Base-by-base conservation (phyloP, 2,113 vertebrate genomes). In the Microtus ochrogaster region DNA sequence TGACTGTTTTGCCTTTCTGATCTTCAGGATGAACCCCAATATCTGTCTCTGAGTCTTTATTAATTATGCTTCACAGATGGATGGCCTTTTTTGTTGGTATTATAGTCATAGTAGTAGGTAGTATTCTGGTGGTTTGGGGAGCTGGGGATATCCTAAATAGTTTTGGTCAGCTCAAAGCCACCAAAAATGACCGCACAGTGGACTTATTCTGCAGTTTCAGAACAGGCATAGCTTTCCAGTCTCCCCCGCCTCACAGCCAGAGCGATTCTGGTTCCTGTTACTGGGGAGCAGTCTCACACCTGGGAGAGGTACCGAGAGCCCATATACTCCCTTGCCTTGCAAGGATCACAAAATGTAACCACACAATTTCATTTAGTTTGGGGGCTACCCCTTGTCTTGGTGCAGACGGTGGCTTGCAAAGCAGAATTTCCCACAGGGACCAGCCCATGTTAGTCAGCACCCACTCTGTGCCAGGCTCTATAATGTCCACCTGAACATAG, bases 241-340 rank as follows among this genome's bases (percentile, higher is more conserved):
- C 55, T 73, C 17, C 28, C 5, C 1, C 24, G 26, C 28, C 79
- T 63, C 47, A 22, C 17, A 39, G 65, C 36, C 44, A 39, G 61
- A 1, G 22, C 11, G 30, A 68, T 28, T 84, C 52, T 3, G 28
- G 22, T 30, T 22, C 49, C 52, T 5, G 1, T 7, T 39, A 16
- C 33, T 52, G 22, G 49, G 73, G 28, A 61, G 41, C 65, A 49
- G 17, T 14, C 41, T 39, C 26, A 22, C 7, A 2, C 68, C 12
- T 0, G 2, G 68, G 63, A 17, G 4, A 36, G 26, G 22, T 26
- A 2, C 49, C 21, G 10, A 0, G 44, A 79, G 39, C 30, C 0
- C 0, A 52, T 7, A 26, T 33, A 26, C 17, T 30, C 4, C n/a
- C 73, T 65, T 30, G 14, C 65, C 33, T 66, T 33, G 2, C 17